Evolutionary conservation across 1,140 invertebrate genomes (phyloP).

Genomic region (Drosophila punjabiensis): DNA sequence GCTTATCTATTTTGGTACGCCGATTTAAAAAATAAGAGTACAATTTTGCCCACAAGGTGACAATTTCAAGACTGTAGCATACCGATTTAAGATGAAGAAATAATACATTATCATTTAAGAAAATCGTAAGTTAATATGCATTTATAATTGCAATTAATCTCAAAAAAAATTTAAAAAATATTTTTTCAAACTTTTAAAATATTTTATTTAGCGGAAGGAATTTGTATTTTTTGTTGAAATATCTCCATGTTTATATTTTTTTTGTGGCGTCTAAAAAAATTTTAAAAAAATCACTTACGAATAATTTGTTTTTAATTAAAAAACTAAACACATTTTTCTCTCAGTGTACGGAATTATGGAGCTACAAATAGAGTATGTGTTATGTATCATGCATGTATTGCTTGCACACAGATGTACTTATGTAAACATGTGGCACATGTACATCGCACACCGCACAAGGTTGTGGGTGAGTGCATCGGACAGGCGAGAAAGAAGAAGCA

Average conservation of each 20-base stretch:
- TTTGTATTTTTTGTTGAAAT: no score
- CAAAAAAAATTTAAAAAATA: no score
- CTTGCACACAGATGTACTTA: slow-evolving; percentile 22
- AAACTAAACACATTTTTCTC: neutral
- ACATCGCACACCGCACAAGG: slow-evolving; percentile 11
- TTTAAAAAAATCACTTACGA: no score
- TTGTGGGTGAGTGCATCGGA: slow-evolving; percentile 9
- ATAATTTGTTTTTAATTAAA: neutral
- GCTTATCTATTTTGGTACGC: slow-evolving; percentile 19
- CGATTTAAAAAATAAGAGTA: slow-evolving; percentile 9
- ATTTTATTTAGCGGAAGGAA: no score
- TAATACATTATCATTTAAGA: neutral
- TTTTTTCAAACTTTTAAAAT: no score
- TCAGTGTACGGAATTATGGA: slow-evolving; percentile 15
- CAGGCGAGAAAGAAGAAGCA: slow-evolving; percentile 6
- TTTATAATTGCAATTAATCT: no score
- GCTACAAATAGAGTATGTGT: slow-evolving; percentile 30
- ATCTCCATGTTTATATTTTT: no score
- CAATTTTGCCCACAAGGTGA: slow-evolving; percentile 2
- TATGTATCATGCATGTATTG: neutral
- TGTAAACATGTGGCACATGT: slow-evolving; percentile 26
- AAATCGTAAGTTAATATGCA: neutral
- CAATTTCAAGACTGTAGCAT: neutral
- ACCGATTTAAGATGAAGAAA: neutral
- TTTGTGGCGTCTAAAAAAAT: no score